Evolutionary conservation across 2,797 vertebrate genomes (phyloP).

Genomic region (Sitta carolinensis): DNA sequence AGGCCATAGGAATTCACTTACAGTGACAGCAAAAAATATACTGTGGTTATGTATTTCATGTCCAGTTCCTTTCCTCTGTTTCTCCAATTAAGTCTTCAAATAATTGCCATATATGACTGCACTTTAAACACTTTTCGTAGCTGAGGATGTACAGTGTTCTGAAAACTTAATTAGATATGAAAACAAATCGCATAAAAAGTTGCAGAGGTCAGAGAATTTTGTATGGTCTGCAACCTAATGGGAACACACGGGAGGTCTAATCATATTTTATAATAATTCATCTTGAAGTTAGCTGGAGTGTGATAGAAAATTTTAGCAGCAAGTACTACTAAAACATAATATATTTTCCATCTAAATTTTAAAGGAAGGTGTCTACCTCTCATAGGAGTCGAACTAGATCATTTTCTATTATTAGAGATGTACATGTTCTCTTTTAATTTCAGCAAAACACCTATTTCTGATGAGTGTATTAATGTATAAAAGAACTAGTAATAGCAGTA

Average conservation of each 20-base stretch:
- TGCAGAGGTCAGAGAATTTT: neutral
- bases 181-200: neutral
- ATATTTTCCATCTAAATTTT: neutral
- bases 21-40: neutral
- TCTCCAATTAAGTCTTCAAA: neutral
- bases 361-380: neutral
- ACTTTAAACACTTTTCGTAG: neutral
- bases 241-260: neutral
- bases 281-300: neutral
- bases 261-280: neutral
- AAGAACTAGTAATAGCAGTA: neutral
- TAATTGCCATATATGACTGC: neutral
- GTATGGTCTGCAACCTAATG: neutral
- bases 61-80: neutral
- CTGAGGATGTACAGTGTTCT: neutral
- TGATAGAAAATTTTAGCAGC: neutral
- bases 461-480: neutral
- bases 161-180: neutral
- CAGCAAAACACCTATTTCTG: neutral
- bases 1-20: neutral
- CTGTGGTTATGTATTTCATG: neutral
- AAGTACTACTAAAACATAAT: neutral
- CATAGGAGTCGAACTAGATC: neutral
- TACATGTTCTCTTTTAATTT: neutral
- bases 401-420: neutral